Evolutionary conservation across 2,888 invertebrate genomes (phyloP).

Genomic region (Penaeus monodon): DNA sequence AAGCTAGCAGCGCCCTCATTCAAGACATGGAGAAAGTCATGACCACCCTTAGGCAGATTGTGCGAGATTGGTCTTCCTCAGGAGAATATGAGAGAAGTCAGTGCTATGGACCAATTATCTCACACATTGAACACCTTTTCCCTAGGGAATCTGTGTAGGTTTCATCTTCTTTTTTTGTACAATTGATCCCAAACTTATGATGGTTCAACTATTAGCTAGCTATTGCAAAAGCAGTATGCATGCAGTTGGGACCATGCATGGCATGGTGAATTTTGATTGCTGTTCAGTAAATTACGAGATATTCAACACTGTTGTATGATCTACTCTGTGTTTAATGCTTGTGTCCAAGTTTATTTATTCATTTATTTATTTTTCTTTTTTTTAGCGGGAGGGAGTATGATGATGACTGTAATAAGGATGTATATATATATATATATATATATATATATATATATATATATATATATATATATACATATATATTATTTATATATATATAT

Average conservation of each 20-base stretch:
- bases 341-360: not conserved
- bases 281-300: too few species aligned
- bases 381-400: too few species aligned
- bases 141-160: slow-evolving; percentile 72
- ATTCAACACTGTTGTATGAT: too few species aligned
- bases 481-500: too few species aligned
- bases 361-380: not conserved
- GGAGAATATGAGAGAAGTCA: slow-evolving; percentile 86
- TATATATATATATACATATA: too few species aligned
- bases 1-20: slow-evolving; percentile 57
- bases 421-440: not conserved
- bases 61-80: slow-evolving; percentile 94
- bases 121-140: slow-evolving; percentile 82
- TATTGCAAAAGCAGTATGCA: too few species aligned
- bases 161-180: not conserved
- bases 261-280: too few species aligned
- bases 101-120: slow-evolving; percentile 90
- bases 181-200: not conserved
- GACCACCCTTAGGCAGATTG: slow-evolving; percentile 93
- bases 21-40: slow-evolving; percentile 85
- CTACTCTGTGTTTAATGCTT: too few species aligned
- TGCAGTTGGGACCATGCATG: too few species aligned
- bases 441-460: slow-evolving; percentile 17
- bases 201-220: too few species aligned
- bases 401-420: too few species aligned